phyloP scores from a whole-genome alignment of 1,140 invertebrate species.

The Leptinotarsa lineolata region DNA sequence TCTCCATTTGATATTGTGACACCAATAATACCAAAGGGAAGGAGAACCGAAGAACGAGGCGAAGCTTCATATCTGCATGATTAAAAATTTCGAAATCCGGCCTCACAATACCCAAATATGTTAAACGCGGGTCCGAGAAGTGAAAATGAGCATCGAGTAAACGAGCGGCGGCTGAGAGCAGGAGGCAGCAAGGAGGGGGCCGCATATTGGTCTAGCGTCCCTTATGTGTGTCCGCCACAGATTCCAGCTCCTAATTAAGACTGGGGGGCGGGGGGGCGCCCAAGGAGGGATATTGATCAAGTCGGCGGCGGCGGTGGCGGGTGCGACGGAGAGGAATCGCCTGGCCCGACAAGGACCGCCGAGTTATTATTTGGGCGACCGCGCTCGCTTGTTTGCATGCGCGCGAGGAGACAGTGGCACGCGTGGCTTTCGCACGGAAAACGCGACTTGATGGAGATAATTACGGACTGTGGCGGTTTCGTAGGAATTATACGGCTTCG shows the following conservation, averaged over 20 bases:
- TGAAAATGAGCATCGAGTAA: constrained; percentile 25
- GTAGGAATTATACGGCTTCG: too few relatives aligned
- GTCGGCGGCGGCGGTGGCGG: constrained; percentile 41
- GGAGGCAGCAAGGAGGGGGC: constrained; percentile 1
- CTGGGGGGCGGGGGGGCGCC: constrained; percentile 45
- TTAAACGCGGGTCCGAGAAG: constrained; percentile 20
- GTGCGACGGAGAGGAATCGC: constrained; percentile 42
- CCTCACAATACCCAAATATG: constrained; percentile 23
- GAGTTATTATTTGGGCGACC: constrained; percentile 56
- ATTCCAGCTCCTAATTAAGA: constrained; percentile 71
- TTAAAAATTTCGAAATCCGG: constrained; percentile 16
- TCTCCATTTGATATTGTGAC: too few relatives aligned
- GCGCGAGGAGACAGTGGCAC: constrained; percentile 32
- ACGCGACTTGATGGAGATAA: not conserved
- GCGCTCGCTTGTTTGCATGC: constrained; percentile 48
- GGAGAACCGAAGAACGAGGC: not conserved
- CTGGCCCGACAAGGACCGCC: constrained; percentile 38
- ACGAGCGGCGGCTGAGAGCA: constrained; percentile 8
- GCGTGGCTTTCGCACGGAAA: not conserved
- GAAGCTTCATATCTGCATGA: not conserved
- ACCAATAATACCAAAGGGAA: not conserved
- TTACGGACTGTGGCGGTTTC: not conserved
- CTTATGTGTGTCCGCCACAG: constrained; percentile 69
- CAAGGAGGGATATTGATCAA: constrained; percentile 54
- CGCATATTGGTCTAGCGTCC: constrained; percentile 58